Evolutionary conservation across 2,888 invertebrate species (phyloP), one percentile per base, ranked within the genome.

Genomic region (Ichneumoninae sp.): DNA sequence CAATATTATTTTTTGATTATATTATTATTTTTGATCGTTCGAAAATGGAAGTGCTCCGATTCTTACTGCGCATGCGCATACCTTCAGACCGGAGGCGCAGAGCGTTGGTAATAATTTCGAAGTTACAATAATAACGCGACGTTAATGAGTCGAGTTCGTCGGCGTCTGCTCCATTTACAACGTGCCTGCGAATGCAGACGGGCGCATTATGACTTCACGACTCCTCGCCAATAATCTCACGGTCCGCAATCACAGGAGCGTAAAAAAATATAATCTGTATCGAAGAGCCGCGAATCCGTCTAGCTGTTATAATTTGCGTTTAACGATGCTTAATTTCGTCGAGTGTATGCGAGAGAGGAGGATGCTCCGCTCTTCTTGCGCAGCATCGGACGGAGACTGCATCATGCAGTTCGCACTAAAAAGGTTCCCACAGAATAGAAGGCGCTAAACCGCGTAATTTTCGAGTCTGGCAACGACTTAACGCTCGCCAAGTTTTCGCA

Each of bases 251-350:
- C 75, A 66, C 62, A 36, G 75, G 33, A 36, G 50, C 75, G 65
- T 75, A 76, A 50, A 75, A 81, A 70, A 13, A 70, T 22, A 57
- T 57, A 74, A 80, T 74, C 33, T 68, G 69, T 76, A 80, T 80
- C 75, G 71, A 80, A 71, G 19, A 68, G 79, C 62, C 76, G 75
- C 60, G 26, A 80, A 83, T 68, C 52, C 71, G 66, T 66, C 66
- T 6, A 54, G 19, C 47, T 57, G 60, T 76, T 50, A 65, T 76
- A 52, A 83, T 80, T 80, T 68, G 19, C 60, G 5, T 83, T 83
- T 80, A 83, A 82, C 80, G 83, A 83, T 47, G 52, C 75, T 83
- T 80, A 80, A 83, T 83, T 83, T 83, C 71, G 66, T 83, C 83
- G 68, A 80, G 76, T 76, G 47, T 26, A 60, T 10, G 19, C 33